Evolutionary conservation across 2,888 invertebrate species (phyloP), one percentile per base, ranked within the genome.

Genomic region (Gymnosoma rotundatum): DNA sequence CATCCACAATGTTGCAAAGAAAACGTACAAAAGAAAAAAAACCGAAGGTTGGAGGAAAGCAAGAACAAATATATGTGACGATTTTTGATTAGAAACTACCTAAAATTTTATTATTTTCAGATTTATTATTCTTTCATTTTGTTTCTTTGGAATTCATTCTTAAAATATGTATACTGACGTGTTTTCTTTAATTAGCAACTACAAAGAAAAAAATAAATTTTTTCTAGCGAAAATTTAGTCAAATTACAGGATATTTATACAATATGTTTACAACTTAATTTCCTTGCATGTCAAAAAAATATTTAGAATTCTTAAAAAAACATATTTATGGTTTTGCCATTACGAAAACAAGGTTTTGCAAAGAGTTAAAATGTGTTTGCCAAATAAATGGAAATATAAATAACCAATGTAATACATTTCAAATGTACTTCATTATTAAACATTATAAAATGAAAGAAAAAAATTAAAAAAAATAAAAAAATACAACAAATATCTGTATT

Each of bases 301-400:
- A 73, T 73, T 21, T 63, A 56, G 36, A 81, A 80, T 21, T 75
- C 32, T 42, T 42, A 20, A 16, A 50, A 64, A 52, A 42, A 58
- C 20, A 63, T 50, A 45, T 67, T 32, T 54, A 54, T 78, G 21
- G 18, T 54, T 61, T 74, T 67, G 16, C 36, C 54, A 18, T 69
- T 76, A 73, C 18, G 61, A 69, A 20, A 56, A 70, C 45, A 69
- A 84, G 78, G 78, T 54, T 64, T 60, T 64, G 38, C 73, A 64
- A 81, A 70, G 78, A 81, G 69, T 81, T 84, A 78, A 74, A 84
- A 81, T 81, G 84, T 84, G 73, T 80, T 76, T 64, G 38, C 32
- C 48, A 64, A 72, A 70, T 18, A 38, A 70, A 36, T 5, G 16
- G 54, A 54, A 36, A 74, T 10, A 69, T 1, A 50, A 80, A 80